Percentiles rank a stretch among this genome's conserved stretches.
phyloP scores from a whole-genome alignment of 2,797 vertebrate species.

The Novumbra hubbsi region DNA sequence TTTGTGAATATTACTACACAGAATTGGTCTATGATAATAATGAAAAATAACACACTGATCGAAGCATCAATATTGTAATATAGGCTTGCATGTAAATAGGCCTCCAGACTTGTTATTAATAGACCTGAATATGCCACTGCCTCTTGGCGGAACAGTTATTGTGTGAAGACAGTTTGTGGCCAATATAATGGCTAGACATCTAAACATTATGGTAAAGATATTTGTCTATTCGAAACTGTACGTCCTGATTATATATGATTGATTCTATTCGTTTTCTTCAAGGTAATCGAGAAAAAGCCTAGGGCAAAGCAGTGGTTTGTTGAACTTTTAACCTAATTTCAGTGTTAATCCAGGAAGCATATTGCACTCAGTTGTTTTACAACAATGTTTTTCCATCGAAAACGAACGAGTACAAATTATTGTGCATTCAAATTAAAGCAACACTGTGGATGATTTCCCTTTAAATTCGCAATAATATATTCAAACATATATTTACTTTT shows the following conservation, averaged over 20 bases:
- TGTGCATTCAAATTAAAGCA: background rate
- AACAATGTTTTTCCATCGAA: background rate
- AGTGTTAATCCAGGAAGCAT: background rate
- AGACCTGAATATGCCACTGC: conserved; percentile 26
- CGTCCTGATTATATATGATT: background rate
- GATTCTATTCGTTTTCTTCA: background rate
- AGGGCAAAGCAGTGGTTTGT: background rate
- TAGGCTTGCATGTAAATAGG: conserved; percentile 48
- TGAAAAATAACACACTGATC: conserved; percentile 20
- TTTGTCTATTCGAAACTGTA: background rate
- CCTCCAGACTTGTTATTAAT: conserved; percentile 54
- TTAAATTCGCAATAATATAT: too few species aligned
- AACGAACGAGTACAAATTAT: background rate
- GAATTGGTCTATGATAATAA: conserved; percentile 5
- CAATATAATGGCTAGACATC: background rate
- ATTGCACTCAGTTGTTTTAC: background rate
- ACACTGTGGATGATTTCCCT: background rate
- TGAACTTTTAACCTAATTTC: background rate
- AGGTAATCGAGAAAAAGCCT: background rate
- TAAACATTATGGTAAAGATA: background rate
- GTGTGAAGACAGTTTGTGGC: background rate
- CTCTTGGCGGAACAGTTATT: background rate
- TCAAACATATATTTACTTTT: too few species aligned
- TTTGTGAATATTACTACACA: background rate
- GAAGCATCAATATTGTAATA: conserved; percentile 46